phyloP scores from a whole-genome alignment of 1,140 invertebrate genomes.

The Oryzaephilus surinamensis region DNA sequence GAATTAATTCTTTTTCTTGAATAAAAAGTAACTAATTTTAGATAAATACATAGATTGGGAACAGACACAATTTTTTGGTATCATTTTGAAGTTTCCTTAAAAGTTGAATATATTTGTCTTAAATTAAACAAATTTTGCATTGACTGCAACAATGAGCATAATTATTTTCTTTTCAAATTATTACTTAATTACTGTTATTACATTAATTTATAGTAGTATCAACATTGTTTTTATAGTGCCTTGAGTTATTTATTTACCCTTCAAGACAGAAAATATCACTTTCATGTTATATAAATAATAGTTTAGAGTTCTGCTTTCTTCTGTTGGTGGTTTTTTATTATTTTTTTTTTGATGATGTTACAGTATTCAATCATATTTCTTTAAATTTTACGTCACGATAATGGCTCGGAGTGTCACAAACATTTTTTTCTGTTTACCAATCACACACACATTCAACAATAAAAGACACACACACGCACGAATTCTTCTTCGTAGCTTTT shows the following conservation, averaged over 20 bases:
- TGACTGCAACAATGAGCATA: conserved; percentile 14
- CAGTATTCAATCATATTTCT: background rate
- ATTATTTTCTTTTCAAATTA: conserved; percentile 3
- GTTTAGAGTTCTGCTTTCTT: too few relatives aligned
- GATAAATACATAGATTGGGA: background rate
- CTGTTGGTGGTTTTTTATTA: background rate
- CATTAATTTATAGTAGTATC: conserved; percentile 10
- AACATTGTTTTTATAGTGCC: too few relatives aligned
- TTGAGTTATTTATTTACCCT: conserved; percentile 3
- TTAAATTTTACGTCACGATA: background rate
- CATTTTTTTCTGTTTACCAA: background rate
- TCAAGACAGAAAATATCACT: conserved; percentile 12
- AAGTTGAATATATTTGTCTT: background rate
- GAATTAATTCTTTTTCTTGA: background rate
- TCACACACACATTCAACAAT: conserved; percentile 4
- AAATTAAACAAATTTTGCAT: conserved; percentile 1
- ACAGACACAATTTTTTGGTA: too few relatives aligned
- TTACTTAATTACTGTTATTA: conserved; percentile 1
- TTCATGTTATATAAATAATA: conserved; percentile 9
- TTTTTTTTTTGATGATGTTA: background rate
- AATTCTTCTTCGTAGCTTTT: conserved; percentile 22
- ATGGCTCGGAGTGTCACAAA: background rate
- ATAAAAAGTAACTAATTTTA: conserved; percentile 1
- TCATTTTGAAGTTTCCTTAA: background rate
- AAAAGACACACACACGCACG: conserved; percentile 27